Evolutionary conservation across 2,113 vertebrate genomes (phyloP).

Genomic region (Gorsachius goisagi): DNA sequence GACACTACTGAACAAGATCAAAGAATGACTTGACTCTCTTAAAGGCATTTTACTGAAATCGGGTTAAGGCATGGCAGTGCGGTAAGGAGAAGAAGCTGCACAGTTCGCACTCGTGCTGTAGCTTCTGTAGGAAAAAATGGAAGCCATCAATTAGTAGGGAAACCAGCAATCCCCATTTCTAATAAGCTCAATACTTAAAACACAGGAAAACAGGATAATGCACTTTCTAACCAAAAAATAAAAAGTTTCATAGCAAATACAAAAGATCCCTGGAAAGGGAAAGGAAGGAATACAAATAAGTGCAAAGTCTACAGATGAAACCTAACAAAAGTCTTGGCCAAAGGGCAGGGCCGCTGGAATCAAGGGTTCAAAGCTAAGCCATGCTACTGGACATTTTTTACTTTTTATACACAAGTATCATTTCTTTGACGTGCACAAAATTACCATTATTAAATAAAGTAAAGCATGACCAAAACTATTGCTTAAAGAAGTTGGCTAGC

Average conservation of each 20-base stretch:
- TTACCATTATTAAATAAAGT: neutral
- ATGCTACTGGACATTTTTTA: neutral
- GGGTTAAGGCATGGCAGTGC: neutral
- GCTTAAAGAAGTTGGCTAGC: neutral
- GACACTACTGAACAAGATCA: accelerated
- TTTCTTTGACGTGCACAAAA: neutral
- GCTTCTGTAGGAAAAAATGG: neutral
- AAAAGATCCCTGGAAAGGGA: neutral
- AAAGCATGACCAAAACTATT: neutral
- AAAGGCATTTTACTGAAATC: neutral
- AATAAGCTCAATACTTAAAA: neutral
- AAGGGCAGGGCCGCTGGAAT: neutral
- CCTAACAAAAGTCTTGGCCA: neutral
- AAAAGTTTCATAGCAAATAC: neutral
- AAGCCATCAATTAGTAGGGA: neutral
- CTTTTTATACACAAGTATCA: neutral
- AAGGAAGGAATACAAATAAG: neutral
- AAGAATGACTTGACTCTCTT: neutral
- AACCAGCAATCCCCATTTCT: neutral
- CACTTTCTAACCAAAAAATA: neutral
- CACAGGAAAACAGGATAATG: neutral
- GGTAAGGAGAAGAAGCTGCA: neutral
- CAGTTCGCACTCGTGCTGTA: neutral
- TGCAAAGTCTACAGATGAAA: neutral
- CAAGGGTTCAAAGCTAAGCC: neutral